phyloP scores from a whole-genome alignment of 2,888 invertebrate species.

The Belgica antarctica region DNA sequence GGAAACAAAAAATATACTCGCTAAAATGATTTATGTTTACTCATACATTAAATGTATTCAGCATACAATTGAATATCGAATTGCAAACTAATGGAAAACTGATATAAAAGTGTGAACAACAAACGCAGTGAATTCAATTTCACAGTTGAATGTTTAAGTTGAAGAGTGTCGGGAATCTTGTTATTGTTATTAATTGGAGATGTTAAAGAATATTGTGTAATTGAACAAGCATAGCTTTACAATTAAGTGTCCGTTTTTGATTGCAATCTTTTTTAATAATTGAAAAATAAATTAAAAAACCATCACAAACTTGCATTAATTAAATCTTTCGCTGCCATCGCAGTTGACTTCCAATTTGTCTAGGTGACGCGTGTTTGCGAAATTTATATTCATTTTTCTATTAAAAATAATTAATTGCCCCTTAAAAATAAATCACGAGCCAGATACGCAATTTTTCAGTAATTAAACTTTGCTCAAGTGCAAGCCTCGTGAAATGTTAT shows the following conservation, averaged over 20 bases:
- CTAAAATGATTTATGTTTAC: conserved; percentile 38
- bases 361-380: background rate
- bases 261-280: background rate
- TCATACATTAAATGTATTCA: conserved; percentile 22
- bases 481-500: background rate
- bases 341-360: background rate
- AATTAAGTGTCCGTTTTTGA: background rate
- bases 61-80: conserved; percentile 39
- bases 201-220: background rate
- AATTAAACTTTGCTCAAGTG: background rate
- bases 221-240: no score
- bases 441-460: background rate
- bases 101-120: conserved; percentile 16
- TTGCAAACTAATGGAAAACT: conserved; percentile 16
- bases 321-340: no score
- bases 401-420: background rate
- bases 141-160: background rate
- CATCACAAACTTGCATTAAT: background rate
- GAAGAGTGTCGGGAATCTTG: background rate
- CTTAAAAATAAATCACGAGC: background rate
- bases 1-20: conserved; percentile 5
- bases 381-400: background rate
- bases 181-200: background rate
- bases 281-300: background rate
- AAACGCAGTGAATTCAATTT: conserved; percentile 2